Conservation (phyloP, 2,888 invertebrate species). For the Phrixothrix hirtus region DNA sequence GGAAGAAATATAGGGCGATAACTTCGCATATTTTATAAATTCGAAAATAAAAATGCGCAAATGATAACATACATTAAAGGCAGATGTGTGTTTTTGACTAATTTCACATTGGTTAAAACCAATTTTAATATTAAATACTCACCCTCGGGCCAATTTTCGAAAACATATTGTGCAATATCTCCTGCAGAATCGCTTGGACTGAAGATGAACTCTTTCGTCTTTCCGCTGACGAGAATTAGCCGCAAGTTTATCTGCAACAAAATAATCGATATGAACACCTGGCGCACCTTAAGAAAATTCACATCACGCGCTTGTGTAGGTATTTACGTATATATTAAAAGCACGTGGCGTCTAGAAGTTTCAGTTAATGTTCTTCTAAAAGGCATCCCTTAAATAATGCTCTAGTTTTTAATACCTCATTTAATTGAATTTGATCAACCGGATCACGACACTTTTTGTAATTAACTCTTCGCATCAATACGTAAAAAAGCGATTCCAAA, state of each 20-base stretch:
- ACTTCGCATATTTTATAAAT: constrained; percentile 2
- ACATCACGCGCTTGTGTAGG: constrained; percentile 10
- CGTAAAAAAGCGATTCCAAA: no score
- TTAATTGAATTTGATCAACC: not conserved
- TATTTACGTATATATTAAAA: constrained; percentile 6
- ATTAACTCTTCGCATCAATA: no score
- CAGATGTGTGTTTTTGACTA: no score
- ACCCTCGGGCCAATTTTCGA: constrained; percentile 99
- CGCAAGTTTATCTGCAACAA: constrained; percentile 92
- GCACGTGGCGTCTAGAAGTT: constrained; percentile 9
- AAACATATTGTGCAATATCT: constrained; percentile 98
- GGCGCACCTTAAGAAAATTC: constrained; percentile 15
- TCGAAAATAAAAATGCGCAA: no score
- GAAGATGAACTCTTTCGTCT: constrained; percentile 99
- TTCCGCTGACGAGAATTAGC: constrained; percentile 97
- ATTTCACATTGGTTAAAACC: no score
- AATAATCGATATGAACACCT: constrained; percentile 30
- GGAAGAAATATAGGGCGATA: constrained; percentile 10
- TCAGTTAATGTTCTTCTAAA: constrained; percentile 1
- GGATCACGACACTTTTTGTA: no score
- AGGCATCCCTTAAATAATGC: not conserved
- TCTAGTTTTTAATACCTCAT: not conserved
- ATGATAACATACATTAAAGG: no score
- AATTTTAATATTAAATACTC: constrained; percentile 40
- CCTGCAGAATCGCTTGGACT: constrained; percentile 96